phyloP scores from a whole-genome alignment of 2,113 vertebrate genomes.

The Myiozetetes cayanensis region DNA sequence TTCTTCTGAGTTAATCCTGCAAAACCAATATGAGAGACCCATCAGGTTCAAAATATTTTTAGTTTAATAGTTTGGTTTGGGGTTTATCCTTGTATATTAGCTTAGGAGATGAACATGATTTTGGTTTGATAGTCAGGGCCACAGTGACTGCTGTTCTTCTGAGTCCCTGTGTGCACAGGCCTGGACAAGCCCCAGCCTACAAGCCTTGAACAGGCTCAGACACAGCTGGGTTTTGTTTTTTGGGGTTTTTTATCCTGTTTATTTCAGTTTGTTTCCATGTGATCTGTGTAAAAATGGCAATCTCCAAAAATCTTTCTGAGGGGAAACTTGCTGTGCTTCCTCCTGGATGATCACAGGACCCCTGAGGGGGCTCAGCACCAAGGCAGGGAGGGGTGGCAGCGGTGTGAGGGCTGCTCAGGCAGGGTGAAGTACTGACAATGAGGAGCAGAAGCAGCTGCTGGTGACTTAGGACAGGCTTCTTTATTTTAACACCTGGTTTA shows the following conservation, averaged over 20 bases:
- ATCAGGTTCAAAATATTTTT: not conserved
- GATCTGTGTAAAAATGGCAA: not conserved
- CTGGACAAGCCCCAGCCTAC: conserved; percentile 30
- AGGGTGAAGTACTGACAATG: not conserved
- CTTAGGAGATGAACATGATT: not conserved
- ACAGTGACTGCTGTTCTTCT: not conserved
- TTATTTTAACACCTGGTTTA: not conserved
- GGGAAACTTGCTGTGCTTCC: not conserved
- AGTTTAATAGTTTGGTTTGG: not conserved
- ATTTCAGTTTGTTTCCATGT: conserved; percentile 37
- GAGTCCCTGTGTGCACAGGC: conserved; percentile 31
- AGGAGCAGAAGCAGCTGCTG: not conserved
- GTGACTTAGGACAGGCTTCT: not conserved
- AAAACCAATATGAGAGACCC: not conserved
- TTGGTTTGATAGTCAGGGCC: conserved; percentile 25
- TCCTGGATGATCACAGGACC: not conserved
- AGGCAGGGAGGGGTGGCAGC: not conserved
- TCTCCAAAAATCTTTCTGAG: not conserved
- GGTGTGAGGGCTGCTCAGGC: fast-evolving
- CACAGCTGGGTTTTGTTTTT: not conserved
- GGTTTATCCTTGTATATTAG: not conserved
- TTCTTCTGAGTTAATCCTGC: not conserved
- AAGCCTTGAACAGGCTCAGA: conserved; percentile 36
- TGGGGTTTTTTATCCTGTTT: not conserved
- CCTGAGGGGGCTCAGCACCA: not conserved